Base-by-base conservation (phyloP, 2,797 vertebrate genomes). In the Orestias chungarensis region DNA sequence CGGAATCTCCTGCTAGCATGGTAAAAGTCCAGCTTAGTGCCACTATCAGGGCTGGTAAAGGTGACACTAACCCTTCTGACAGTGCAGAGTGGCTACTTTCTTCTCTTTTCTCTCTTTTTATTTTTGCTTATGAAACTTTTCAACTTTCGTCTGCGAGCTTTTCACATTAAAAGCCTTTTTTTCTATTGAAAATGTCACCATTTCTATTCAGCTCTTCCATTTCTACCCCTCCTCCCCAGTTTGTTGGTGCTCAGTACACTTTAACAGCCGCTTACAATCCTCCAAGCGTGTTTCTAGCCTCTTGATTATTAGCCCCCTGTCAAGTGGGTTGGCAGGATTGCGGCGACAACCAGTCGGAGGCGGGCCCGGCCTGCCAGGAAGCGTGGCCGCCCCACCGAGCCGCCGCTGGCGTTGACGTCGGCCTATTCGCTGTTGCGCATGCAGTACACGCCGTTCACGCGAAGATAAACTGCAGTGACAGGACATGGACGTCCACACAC, bases 241-340 rank as follows among this genome's bases (percentile, higher is more conserved):
- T 31, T 69, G 47, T 33, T 18, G 14, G 29, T 33, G 29, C 33
- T 14, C 66, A 57, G 81, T 59, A 20, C 40, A 33, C 9, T 35
- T 23, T 47, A 43, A 3, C 50, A 38, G 43, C 70, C 47, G 15
- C 4, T 5, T 8, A 42, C 4, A 59, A 78, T 81, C 82, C 84
- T 80, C 82, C 79, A 69, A 52, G 66, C 27, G 68, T n/a, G 70
- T 46, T 70, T 73, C 42, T 12, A 15, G 78, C 85, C 75, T 71
- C 81, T 18, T 74, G 73, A 76, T 82, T 82, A 84, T 86, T 76
- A 82, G 82, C 75, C 35, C 27, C 85, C 85, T 10, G 71, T 82
- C 79, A 88, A 74, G 86, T 62, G 82, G 79, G 86, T 38, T 91
- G 91, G 90, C 88, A 84, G 88, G 65, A 73, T 78, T 80, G 84